Conservation (phyloP, 2,113 vertebrate species). For the Sciurus niger region DNA sequence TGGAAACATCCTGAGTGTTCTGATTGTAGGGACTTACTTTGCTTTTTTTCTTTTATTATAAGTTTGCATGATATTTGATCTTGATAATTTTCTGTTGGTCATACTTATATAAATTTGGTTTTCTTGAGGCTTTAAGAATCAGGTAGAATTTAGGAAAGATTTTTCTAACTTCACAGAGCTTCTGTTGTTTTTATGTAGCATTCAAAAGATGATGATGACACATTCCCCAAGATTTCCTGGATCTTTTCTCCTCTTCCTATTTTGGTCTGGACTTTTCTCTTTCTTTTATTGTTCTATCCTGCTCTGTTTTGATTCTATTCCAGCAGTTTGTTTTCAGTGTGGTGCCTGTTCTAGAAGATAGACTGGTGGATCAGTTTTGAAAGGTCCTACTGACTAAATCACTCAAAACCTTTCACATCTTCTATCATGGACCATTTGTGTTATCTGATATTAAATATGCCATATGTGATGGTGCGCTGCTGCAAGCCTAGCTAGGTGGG, state of each 20-base stretch:
- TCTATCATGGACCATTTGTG: background rate
- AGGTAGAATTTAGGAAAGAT: background rate
- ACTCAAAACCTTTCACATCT: background rate
- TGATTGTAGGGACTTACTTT: background rate
- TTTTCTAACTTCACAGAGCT: background rate
- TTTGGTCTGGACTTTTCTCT: background rate
- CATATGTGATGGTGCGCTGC: too few relatives aligned
- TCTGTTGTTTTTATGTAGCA: background rate
- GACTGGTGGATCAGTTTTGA: background rate
- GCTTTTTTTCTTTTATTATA: background rate
- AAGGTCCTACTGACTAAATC: background rate
- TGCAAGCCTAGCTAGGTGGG: too few relatives aligned
- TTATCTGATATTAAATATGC: background rate
- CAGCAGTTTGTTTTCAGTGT: background rate
- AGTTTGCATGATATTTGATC: slow-evolving; percentile 13
- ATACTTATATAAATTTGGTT: slow-evolving; percentile 31
- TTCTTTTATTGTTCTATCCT: background rate
- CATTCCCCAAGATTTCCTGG: background rate
- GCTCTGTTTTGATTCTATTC: background rate
- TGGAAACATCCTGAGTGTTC: background rate
- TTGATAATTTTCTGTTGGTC: slow-evolving; percentile 22
- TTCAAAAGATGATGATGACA: slow-evolving; percentile 13
- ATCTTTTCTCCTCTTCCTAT: background rate
- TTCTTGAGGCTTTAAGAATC: slow-evolving; percentile 15
- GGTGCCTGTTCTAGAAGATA: background rate